Evolutionary conservation across 1,140 invertebrate species (phyloP).

Genomic region (Dreissena rostriformis): DNA sequence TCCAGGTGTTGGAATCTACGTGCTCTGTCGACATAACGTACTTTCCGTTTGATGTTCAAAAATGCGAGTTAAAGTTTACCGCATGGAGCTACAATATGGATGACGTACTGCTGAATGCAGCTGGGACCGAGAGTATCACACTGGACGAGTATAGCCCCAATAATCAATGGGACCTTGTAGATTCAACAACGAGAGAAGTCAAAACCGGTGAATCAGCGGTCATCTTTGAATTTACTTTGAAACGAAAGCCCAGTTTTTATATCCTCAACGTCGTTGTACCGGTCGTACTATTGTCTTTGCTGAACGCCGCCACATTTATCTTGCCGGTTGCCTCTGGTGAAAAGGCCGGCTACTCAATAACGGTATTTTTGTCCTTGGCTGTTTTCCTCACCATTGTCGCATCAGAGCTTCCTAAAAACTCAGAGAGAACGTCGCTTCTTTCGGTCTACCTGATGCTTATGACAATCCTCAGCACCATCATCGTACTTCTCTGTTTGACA

Average conservation of each 20-base stretch:
- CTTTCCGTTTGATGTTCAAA: conserved; percentile 94
- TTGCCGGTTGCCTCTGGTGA: conserved; percentile 62
- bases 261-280: conserved; percentile 60
- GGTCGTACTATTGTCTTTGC: conserved; percentile 55
- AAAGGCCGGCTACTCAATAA: conserved; percentile 60
- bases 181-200: neutral
- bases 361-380: conserved; percentile 64
- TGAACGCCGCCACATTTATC: conserved; percentile 59
- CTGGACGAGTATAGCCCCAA: conserved; percentile 43
- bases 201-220: conserved; percentile 85
- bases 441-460: conserved; percentile 46
- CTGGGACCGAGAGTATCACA: conserved; percentile 15
- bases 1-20: conserved; percentile 98
- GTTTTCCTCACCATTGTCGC: conserved; percentile 63
- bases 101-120: conserved; percentile 43
- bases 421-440: conserved; percentile 55
- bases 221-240: conserved; percentile 52
- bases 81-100: conserved; percentile 90
- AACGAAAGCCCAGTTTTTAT: conserved; percentile 51
- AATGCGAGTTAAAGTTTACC: conserved; percentile 91
- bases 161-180: conserved; percentile 42
- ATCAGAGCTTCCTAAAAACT: conserved; percentile 53
- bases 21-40: conserved; percentile 98
- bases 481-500: conserved; percentile 15
- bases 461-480: conserved; percentile 4